These are phyloP conservation scores for Drosophila yooni DNA, from an alignment of 2,888 invertebrate genomes.

Conservation along the genomic window DNA sequence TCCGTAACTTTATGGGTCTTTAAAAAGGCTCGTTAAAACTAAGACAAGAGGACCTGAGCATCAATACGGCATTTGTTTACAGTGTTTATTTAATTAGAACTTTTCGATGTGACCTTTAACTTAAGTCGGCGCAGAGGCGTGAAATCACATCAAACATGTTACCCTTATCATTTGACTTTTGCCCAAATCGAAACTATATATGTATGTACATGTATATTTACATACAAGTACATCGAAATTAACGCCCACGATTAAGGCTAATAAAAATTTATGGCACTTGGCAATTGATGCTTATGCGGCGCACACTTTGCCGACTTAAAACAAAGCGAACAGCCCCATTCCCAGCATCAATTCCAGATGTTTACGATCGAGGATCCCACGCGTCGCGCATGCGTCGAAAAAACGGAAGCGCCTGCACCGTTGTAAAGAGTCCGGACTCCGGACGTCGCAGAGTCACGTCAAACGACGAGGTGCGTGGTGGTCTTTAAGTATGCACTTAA, in stretches of 20 bases:
- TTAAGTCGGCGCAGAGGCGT: slow-evolving; percentile 16
- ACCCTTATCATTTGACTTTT: slow-evolving; percentile 17
- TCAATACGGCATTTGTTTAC: slow-evolving; percentile 15
- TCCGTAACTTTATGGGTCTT: slow-evolving; percentile 73
- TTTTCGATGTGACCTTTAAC: slow-evolving; percentile 34
- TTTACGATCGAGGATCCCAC: slow-evolving; percentile 77
- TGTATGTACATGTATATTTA: background rate
- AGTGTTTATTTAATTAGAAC: slow-evolving; percentile 67
- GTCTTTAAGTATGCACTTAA: slow-evolving; percentile 80
- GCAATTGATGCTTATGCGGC: slow-evolving; percentile 56
- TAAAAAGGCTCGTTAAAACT: slow-evolving; percentile 75
- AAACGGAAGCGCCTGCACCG: slow-evolving; percentile 63
- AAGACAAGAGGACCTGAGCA: slow-evolving; percentile 38
- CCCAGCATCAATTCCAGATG: slow-evolving; percentile 68
- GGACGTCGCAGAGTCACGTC: slow-evolving; percentile 6
- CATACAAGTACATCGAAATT: slow-evolving; percentile 25
- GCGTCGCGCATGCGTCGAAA: slow-evolving; percentile 64
- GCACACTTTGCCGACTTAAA: slow-evolving; percentile 25
- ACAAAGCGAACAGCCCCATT: slow-evolving; percentile 41
- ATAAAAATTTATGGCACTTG: slow-evolving; percentile 78
- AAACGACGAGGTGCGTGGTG: slow-evolving; percentile 18
- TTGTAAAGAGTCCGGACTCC: background rate
- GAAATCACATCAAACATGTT: slow-evolving; percentile 6
- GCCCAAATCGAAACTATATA: slow-evolving; percentile 1
- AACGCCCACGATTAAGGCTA: slow-evolving; percentile 42